phyloP scores from a whole-genome alignment of 2,888 invertebrate species.

The Pseudanteris insignis region DNA sequence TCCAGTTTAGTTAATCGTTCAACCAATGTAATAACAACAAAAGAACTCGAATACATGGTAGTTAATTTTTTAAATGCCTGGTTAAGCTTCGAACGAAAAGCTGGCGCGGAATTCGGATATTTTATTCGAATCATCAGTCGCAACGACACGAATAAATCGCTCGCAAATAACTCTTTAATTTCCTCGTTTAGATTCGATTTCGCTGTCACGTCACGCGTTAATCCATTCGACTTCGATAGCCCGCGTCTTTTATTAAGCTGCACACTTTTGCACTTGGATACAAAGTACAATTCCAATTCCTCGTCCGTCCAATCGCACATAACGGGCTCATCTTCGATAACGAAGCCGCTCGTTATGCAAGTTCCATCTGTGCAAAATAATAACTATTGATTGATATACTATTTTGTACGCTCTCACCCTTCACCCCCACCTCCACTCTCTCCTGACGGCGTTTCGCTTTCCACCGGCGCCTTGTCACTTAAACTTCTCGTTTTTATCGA shows the following conservation, averaged over 20 bases:
- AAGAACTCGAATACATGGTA: no score
- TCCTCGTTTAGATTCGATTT: slow-evolving; percentile 39
- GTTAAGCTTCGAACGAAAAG: no score
- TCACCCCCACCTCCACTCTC: not conserved
- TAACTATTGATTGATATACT: slow-evolving; percentile 8
- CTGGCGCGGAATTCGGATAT: no score
- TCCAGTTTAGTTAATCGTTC: no score
- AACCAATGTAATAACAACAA: no score
- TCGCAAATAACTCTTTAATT: slow-evolving; percentile 47
- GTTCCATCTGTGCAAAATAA: slow-evolving; percentile 55
- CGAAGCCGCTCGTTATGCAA: slow-evolving; percentile 52
- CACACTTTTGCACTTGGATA: slow-evolving; percentile 11
- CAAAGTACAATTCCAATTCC: slow-evolving; percentile 51
- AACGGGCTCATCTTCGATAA: slow-evolving; percentile 52
- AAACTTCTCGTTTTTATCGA: slow-evolving; percentile 3
- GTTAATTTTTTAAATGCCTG: no score
- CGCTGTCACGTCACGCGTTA: slow-evolving; percentile 15
- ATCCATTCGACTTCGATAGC: slow-evolving; percentile 18
- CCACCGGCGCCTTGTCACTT: slow-evolving; percentile 6
- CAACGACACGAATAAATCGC: slow-evolving; percentile 58
- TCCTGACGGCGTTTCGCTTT: no score
- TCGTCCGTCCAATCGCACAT: slow-evolving; percentile 57
- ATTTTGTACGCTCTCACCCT: slow-evolving; percentile 1
- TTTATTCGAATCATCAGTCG: no score
- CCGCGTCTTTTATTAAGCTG: slow-evolving; percentile 14